Base-by-base conservation (phyloP, 2,888 invertebrate species). In the Parnassius glacialis region DNA sequence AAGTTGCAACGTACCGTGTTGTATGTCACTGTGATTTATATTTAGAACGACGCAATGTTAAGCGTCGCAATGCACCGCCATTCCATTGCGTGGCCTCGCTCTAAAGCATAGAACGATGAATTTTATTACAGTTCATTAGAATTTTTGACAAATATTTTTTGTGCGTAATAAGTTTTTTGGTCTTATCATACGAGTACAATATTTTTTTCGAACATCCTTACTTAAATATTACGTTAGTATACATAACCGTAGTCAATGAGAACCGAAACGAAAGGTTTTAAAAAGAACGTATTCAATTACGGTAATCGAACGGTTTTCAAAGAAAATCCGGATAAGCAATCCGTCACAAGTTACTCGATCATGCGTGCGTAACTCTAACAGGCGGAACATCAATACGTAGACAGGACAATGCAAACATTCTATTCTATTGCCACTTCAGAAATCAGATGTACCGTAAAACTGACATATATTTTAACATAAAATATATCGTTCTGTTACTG, bases 291-390 rank as follows among this genome's bases (percentile, higher is more conserved):
- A 20, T 34, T 44, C 45, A 9, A 41, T 45, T 44, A 51, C 54
- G 12, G 54, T 54, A 55, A 62, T 59, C 54, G 51, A 34, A 43
- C 10, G 20, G 34, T 52, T 34, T 43, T 51, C 42, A 57, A 66
- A 63, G 61, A 56, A 67, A 66, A 61, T 67, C 52, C 64, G 58
- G 57, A 64, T 68, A 67, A 67, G 64, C 65, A 65, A 69, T 69
- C 66, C 68, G 69, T 67, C 68, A 70, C 66, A 56, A 57, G 42
- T 62, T 20, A 61, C 59, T 67, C 70, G 57, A 70, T 74, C 70
- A 73, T 68, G 70, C 73, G 68, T 57, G 64, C 53, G 65, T 70
- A 73, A 73, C 69, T 64, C 68, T 59, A 65, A 74, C 67, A 71
- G 65, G 64, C 69, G 66, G 65, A 66, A 66, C 67, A 71, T 73